Evolutionary conservation across 2,113 vertebrate species (phyloP).

Genomic region (Actinemys pallida): DNA sequence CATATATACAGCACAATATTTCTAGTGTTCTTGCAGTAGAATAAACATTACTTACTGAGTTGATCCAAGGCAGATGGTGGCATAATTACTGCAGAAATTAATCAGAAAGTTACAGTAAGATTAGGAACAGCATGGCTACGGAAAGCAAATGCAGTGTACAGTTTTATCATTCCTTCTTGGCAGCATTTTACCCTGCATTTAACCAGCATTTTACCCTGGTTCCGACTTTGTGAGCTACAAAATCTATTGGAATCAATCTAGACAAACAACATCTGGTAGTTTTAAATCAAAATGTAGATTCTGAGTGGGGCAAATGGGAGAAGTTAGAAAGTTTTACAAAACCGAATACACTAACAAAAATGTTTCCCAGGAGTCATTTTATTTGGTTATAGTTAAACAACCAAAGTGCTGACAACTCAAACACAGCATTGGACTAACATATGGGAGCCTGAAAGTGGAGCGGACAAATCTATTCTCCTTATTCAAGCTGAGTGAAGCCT

Average conservation of each 20-base stretch:
- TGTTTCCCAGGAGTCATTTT: not conserved
- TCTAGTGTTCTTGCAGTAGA: not conserved
- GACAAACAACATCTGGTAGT: not conserved
- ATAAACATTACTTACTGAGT: conserved; percentile 90
- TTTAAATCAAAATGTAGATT: not conserved
- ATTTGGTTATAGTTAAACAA: not conserved
- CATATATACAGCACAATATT: not conserved
- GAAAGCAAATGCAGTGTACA: accelerated
- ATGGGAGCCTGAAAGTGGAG: not conserved
- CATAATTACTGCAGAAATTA: conserved; percentile 92
- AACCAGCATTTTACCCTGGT: not conserved
- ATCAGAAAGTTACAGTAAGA: not conserved
- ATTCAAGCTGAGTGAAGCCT: not conserved
- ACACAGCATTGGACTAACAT: accelerated
- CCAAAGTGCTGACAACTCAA: not conserved
- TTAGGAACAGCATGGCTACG: not conserved
- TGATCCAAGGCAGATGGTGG: conserved; percentile 97
- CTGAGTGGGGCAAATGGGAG: not conserved
- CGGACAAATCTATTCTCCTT: accelerated
- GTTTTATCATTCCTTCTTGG: not conserved
- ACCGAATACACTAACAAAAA: not conserved
- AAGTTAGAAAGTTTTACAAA: not conserved
- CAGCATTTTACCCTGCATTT: not conserved
- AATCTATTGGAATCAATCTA: not conserved
- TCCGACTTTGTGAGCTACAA: not conserved